These are phyloP conservation scores for Haemorhous mexicanus DNA, from an alignment of 2,113 vertebrate genomes.

Conservation along the genomic window DNA sequence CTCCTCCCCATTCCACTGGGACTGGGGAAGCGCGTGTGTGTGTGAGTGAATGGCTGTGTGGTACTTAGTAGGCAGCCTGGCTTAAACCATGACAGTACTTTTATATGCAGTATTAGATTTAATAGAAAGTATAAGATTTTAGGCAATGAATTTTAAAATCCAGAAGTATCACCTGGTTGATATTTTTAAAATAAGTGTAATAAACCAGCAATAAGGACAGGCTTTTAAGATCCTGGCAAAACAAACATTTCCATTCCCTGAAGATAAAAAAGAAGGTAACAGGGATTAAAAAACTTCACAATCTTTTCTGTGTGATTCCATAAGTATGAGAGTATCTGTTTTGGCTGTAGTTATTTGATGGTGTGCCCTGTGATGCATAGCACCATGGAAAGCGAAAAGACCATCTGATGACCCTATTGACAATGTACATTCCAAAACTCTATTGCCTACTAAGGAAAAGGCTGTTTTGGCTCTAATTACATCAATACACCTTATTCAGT, in stretches of 20 bases:
- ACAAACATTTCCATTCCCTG: not conserved
- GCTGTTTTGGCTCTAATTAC: not conserved
- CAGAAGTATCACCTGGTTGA: not conserved
- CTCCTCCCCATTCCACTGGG: not conserved
- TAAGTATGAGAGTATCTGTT: not conserved
- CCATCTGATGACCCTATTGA: not conserved
- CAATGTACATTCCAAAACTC: not conserved
- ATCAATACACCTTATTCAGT: not conserved
- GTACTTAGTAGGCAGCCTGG: not conserved
- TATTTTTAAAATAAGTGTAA: not conserved
- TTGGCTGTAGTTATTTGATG: not conserved
- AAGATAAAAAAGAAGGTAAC: not conserved
- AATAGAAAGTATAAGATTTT: not conserved
- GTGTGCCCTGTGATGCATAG: not conserved
- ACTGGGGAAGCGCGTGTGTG: not conserved
- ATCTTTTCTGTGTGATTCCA: not conserved
- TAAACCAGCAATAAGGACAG: not conserved
- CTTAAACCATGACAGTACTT: not conserved
- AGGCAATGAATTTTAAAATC: not conserved
- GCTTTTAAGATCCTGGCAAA: not conserved
- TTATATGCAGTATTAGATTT: not conserved
- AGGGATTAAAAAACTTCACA: not conserved
- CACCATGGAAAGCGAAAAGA: not conserved
- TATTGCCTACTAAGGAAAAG: not conserved
- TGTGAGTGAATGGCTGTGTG: accelerated